Evolutionary conservation across 2,113 vertebrate genomes (phyloP), one percentile per base, ranked within the genome.

Genomic region (Cottus gobio): DNA sequence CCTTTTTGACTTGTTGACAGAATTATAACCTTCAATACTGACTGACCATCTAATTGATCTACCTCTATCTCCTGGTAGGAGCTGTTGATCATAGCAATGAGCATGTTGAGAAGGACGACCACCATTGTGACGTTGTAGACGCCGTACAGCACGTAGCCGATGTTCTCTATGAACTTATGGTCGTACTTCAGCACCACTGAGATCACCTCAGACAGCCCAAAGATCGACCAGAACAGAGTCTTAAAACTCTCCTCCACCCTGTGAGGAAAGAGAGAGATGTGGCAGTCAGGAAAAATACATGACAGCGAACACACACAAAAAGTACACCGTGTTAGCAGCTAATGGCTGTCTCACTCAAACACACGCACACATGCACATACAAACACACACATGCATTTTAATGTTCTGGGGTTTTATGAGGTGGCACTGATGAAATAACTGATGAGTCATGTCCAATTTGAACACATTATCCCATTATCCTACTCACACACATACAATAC

Each of bases 51-150:
- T 13, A 13, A 24, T 52, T 52, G 57, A 39, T 10, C 0, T 93
- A 99, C 98, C 97, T 99, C 98, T 16, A 99, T 99, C 93, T 99
- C 98, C 95, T 99, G 98, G 90, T 99, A 99, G 6, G 98, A 99
- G 95, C 95, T 99, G 95, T 99, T 99, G 94, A 99, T 99, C 98
- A 99, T 99, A 88, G 98, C 98, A 85, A 99, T 99, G 24, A 99
- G 93, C 98, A 99, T 99, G 85, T 99, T 99, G 83, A 99, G 97
- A 24, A 99, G 96, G 58, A 99, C 98, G 3, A 99, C 97, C 93
- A 99, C 98, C 97, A 99, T 99, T 16, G 97, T 99, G 90, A 99
- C 97, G 0, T 99, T 99, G 75, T 99, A 99, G 68, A 99, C 96
- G 4, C 97, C 98, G 0, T 98, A 99, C 79, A 99, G 95, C 64